Base-by-base conservation (phyloP, 2,113 vertebrate genomes). In the Dasyornis broadbenti region DNA sequence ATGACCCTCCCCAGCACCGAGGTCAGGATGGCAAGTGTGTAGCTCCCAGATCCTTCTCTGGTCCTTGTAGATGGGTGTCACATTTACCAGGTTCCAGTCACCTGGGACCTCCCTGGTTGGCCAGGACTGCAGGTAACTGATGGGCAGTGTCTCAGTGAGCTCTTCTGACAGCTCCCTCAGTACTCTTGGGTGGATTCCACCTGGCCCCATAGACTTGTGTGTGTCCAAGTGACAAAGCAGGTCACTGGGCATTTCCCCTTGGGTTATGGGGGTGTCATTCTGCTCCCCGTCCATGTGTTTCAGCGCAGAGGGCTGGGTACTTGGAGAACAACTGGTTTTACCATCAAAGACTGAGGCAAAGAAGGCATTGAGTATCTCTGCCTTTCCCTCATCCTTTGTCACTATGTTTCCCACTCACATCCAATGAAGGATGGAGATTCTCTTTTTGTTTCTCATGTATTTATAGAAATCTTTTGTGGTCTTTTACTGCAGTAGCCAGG, bases 81-180 rank as follows among this genome's bases (percentile, higher is more conserved):
- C 13, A 11, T 71, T 82, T 77, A 45, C 50, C 40, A 28, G 28
- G 53, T 20, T 79, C 42, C 35, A 2, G 2, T 63, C 47, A 19
- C 27, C 28, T 59, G 63, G 30, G 12, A 17, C 5, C 18, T 50
- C 33, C 7, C 26, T 0, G 0, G 21, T 21, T 64, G 53, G 37
- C 22, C 81, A 26, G n/a, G 39, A 68, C 64, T 86, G 87, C 40
- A 61, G 69, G 19, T 44, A 1, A 9, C 50, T 28, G 64, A 24
- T 39, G 47, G 64, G 24, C 42, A 45, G 65, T 10, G 53, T 33
- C 65, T 82, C 44, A 42, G 30, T 24, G 71, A 90, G 42, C 53
- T 50, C 45, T 50, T 61, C 35, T 0, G 1, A 6, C 17, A 28
- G 59, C 52, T 54, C 27, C 44, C 27, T 60, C 47, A 24, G 52